phyloP scores from a whole-genome alignment of 2,888 invertebrate species.

The Cybosia mesomella region DNA sequence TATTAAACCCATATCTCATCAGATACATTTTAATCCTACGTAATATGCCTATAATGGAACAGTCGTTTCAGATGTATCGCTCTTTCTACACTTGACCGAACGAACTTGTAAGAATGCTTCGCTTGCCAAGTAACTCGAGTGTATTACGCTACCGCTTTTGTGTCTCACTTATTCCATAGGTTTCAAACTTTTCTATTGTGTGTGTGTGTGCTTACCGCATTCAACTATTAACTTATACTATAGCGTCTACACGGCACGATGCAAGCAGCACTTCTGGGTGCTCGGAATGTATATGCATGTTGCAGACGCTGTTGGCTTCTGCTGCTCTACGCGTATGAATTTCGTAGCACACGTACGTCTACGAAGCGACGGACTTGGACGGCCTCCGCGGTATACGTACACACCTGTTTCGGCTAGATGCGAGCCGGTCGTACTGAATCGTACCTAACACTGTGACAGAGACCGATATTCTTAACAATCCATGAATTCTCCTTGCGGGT shows the following conservation, averaged over 20 bases:
- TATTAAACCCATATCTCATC: neutral
- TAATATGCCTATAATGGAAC: constrained; percentile 2
- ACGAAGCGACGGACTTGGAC: no score
- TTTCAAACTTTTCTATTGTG: neutral
- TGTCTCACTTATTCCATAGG: neutral
- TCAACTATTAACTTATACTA: no score
- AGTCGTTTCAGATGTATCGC: neutral
- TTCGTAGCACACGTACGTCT: no score
- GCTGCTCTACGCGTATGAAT: no score
- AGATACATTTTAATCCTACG: neutral
- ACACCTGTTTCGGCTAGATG: neutral
- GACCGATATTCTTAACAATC: no score
- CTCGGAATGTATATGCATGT: no score
- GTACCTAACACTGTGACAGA: neutral
- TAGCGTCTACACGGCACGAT: no score
- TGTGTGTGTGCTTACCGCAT: neutral
- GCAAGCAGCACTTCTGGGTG: no score
- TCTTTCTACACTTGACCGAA: neutral
- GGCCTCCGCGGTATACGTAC: no score
- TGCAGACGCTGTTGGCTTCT: no score
- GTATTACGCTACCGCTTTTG: neutral
- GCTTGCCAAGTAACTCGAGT: neutral
- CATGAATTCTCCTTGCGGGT: no score
- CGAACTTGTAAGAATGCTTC: neutral
- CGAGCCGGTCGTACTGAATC: neutral